Evolutionary conservation across 2,888 invertebrate species (phyloP), one percentile per base, ranked within the genome.

Genomic region (Rhingia campestris): DNA sequence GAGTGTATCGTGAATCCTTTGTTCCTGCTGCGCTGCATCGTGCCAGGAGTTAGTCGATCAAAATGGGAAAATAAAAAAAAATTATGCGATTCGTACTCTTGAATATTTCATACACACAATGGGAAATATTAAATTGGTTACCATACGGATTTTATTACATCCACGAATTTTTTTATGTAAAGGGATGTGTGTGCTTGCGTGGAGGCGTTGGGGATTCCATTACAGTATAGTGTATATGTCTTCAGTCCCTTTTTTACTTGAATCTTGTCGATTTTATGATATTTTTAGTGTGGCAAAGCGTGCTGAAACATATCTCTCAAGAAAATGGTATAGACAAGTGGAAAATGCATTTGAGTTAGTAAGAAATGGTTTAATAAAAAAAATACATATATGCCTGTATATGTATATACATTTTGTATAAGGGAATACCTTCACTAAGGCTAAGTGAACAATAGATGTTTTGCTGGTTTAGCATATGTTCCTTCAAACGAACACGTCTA

Each of bases 61-160:
- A 73, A 64, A 66, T 79, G 72, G 70, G 41, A 22, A 73, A 22
- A 22, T 22, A 2, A 22, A 22, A 22, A 22, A 79, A 80, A 80
- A 70, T 74, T 70, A 75, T 80, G 74, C 74, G 84, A 84, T 84
- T 84, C 45, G 84, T 74, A 74, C 80, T 84, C 77, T 84, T 84
- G 84, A 84, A 84, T 84, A 84, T 84, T 84, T 84, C 70, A 84
- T 84, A 79, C 72, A 56, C 66, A 84, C 84, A 75, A 75, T 84
- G 84, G 75, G 80, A 80, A 75, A 84, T 80, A 84, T 84, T 74
- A 80, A 84, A 84, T 75, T 84, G 80, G 80, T 84, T 54, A 75
- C 49, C 84, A 84, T 80, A 84, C 74, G 84, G 84, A 80, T 84
- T 84, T 84, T 84, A 80, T 75, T 74, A 70, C 66, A 74, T 80